A percentile compares a stretch with the other conserved stretches of the same genome.
These are phyloP conservation scores for Rutilus rutilus DNA, from an alignment of 2,113 vertebrate genomes.

Conservation along the genomic window DNA sequence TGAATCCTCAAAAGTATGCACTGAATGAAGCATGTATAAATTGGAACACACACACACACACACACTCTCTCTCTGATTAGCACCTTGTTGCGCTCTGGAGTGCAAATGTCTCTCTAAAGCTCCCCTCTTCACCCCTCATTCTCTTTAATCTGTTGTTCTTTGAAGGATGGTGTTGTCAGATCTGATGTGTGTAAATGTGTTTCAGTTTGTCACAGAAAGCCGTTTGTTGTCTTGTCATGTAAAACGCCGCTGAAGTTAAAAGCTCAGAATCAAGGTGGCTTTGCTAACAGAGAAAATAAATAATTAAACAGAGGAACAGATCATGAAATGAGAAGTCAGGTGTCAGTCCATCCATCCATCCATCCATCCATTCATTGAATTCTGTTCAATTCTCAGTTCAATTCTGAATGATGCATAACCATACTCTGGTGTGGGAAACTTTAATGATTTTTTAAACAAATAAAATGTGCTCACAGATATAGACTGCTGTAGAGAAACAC, in stretches of 20 bases:
- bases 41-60: neutral
- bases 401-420: neutral
- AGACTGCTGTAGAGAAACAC: neutral
- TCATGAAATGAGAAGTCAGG: conserved; percentile 25
- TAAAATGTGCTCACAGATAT: neutral
- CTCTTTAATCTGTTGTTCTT: conserved; percentile 35
- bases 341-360: neutral
- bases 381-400: neutral
- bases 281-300: neutral
- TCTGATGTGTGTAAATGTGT: conserved; percentile 39
- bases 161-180: conserved; percentile 17
- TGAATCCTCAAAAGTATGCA: neutral
- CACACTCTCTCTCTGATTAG: conserved; percentile 13
- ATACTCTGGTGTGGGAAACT: neutral
- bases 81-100: conserved; percentile 24
- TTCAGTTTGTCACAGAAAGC: neutral
- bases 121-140: neutral
- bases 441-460: neutral
- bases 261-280: conserved; percentile 10
- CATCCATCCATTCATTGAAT: neutral
- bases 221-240: conserved; percentile 50
- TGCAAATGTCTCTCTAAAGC: conserved; percentile 13
- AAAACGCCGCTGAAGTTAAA: conserved; percentile 4
- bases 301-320: conserved; percentile 10
- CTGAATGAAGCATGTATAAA: neutral